A percentile compares a stretch with the other conserved stretches of the same genome.
These are phyloP conservation scores for Sycobia sp. DNA, from an alignment of 1,140 invertebrate genomes.

Conservation along the genomic window DNA sequence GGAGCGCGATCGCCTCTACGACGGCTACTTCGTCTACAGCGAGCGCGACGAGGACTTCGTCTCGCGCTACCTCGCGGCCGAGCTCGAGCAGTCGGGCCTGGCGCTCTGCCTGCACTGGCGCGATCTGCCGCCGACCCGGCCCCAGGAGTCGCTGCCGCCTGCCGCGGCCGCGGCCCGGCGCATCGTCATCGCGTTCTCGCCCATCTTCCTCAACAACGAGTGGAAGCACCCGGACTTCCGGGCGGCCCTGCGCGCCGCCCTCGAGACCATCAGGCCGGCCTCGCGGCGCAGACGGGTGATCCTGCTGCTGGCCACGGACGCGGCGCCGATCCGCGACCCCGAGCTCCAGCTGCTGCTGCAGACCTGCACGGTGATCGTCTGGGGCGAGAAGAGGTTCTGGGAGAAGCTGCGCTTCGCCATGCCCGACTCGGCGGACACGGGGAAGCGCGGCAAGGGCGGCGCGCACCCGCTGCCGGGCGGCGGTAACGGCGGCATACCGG, in stretches of 20 bases:
- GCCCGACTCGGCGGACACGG: conserved; percentile 68
- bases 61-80: conserved; percentile 75
- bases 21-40: conserved; percentile 87
- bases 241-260: conserved; percentile 72
- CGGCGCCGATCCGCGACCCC: conserved; percentile 75
- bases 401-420: conserved; percentile 87
- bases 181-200: conserved; percentile 75
- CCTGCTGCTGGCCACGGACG: conserved; percentile 70
- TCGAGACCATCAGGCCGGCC: conserved; percentile 70
- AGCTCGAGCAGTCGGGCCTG: conserved; percentile 77
- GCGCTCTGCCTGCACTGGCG: conserved; percentile 77
- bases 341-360: conserved; percentile 82
- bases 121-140: conserved; percentile 72
- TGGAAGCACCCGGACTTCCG: conserved; percentile 76
- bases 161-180: conserved; percentile 77
- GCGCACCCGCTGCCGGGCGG: neutral
- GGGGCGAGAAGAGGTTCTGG: conserved; percentile 88
- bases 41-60: conserved; percentile 84
- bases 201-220: conserved; percentile 75
- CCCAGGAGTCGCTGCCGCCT: conserved; percentile 75
- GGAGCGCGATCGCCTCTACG: conserved; percentile 78
- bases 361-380: conserved; percentile 82
- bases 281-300: conserved; percentile 77
- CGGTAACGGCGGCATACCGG: conserved; percentile 47
- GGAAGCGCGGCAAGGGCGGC: conserved; percentile 54